Evolutionary conservation across 1,140 invertebrate species (phyloP).

Genomic region (Anastrepha obliqua): DNA sequence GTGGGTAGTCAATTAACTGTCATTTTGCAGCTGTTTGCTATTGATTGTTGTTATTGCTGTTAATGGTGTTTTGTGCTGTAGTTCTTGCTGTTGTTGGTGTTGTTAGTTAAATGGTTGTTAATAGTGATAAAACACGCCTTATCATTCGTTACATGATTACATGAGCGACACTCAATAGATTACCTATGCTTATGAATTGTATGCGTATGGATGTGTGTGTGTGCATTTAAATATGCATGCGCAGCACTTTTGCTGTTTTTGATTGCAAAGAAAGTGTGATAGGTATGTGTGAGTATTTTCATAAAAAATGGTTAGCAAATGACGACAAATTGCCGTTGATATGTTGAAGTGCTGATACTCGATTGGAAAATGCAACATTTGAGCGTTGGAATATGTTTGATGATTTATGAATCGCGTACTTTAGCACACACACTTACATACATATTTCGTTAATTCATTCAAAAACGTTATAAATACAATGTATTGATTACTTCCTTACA

Average conservation of each 20-base stretch:
- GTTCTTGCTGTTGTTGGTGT: background rate
- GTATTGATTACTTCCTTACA: too few relatives aligned
- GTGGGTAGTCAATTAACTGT: slow-evolving; percentile 53
- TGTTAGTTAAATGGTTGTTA: slow-evolving; percentile 51
- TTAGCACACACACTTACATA: too few relatives aligned
- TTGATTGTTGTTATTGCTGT: slow-evolving; percentile 40
- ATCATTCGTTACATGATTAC: slow-evolving; percentile 36
- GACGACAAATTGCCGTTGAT: slow-evolving; percentile 13
- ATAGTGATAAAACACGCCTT: slow-evolving; percentile 45
- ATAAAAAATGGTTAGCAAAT: background rate
- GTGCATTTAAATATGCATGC: background rate
- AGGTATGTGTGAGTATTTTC: background rate
- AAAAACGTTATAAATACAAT: too few relatives aligned
- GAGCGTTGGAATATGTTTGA: background rate
- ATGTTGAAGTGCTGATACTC: background rate
- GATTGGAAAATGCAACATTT: background rate
- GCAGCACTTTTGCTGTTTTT: slow-evolving; percentile 1
- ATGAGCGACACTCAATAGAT: slow-evolving; percentile 15
- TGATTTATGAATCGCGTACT: background rate
- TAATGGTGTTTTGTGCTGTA: background rate
- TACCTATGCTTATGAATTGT: background rate
- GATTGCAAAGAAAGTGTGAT: slow-evolving; percentile 33
- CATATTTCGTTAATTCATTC: background rate
- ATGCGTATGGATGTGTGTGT: background rate
- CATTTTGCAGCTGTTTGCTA: slow-evolving; percentile 33